phyloP scores from a whole-genome alignment of 2,888 invertebrate species.

The Hemithea aestivaria region DNA sequence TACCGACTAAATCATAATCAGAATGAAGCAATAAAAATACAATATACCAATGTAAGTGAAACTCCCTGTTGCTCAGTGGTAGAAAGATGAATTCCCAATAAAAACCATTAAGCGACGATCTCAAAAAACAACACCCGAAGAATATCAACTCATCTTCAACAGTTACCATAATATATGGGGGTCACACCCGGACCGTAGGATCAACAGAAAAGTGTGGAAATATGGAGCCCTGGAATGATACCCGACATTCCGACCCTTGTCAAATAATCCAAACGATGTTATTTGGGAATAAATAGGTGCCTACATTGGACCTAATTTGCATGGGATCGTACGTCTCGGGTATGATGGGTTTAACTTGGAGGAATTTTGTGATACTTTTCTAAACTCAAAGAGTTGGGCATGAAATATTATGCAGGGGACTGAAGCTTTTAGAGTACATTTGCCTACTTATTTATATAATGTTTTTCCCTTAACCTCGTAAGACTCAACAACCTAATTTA shows the following conservation, averaged over 20 bases:
- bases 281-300: constrained; percentile 48
- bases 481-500: too few relatives aligned
- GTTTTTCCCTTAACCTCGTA: too few relatives aligned
- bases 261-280: constrained; percentile 45
- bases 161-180: constrained; percentile 49
- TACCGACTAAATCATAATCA: too few relatives aligned
- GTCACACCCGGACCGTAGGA: constrained; percentile 43
- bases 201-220: constrained; percentile 52
- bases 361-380: constrained; percentile 1
- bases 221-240: constrained; percentile 53
- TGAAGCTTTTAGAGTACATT: too few relatives aligned
- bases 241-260: constrained; percentile 50
- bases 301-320: constrained; percentile 41
- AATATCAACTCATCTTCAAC: constrained; percentile 20
- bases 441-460: too few relatives aligned
- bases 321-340: constrained; percentile 28
- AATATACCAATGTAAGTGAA: too few relatives aligned
- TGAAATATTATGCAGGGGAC: too few relatives aligned
- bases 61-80: too few relatives aligned
- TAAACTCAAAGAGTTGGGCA: not conserved
- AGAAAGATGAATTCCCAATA: too few relatives aligned
- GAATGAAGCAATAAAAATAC: too few relatives aligned
- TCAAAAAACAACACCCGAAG: constrained; percentile 13
- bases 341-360: not conserved
- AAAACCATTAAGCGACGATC: constrained; percentile 1